Evolutionary conservation across 2,888 invertebrate species (phyloP).

Genomic region (Digitonthophagus gazella): DNA sequence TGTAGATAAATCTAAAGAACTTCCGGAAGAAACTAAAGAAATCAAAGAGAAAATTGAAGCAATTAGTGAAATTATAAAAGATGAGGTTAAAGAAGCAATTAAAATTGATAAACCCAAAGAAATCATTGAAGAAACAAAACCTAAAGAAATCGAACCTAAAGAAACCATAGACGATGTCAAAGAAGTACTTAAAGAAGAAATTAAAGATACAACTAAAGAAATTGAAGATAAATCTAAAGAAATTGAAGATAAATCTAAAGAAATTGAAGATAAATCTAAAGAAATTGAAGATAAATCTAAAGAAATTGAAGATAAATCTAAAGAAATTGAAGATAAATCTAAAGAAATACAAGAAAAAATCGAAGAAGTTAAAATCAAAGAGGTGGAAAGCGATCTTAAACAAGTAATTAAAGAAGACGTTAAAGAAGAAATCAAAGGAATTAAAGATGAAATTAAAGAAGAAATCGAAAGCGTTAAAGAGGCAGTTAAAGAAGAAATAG

Average conservation of each 20-base stretch:
- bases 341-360: not conserved
- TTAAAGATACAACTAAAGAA: conserved; percentile 16
- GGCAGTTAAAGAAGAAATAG: conserved; percentile 8
- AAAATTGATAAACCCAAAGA: no score
- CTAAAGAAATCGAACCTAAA: not conserved
- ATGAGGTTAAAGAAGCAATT: not conserved
- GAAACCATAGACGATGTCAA: no score
- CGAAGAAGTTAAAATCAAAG: conserved; percentile 18
- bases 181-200: conserved; percentile 8
- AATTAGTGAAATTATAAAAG: conserved; percentile 9
- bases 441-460: conserved; percentile 3
- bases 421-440: conserved; percentile 15
- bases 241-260: conserved; percentile 1
- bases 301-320: not conserved
- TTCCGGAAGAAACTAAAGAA: conserved; percentile 3
- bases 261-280: not conserved
- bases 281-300: not conserved
- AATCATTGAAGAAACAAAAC: conserved; percentile 3
- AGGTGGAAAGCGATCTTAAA: conserved; percentile 1
- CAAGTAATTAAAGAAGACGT: conserved; percentile 10
- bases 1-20: conserved; percentile 3
- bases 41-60: not conserved
- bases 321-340: not conserved
- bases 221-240: not conserved
- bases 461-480: conserved; percentile 2